Base-by-base conservation (phyloP, 2,797 vertebrate species). In the Microctenopoma steveboyesi region DNA sequence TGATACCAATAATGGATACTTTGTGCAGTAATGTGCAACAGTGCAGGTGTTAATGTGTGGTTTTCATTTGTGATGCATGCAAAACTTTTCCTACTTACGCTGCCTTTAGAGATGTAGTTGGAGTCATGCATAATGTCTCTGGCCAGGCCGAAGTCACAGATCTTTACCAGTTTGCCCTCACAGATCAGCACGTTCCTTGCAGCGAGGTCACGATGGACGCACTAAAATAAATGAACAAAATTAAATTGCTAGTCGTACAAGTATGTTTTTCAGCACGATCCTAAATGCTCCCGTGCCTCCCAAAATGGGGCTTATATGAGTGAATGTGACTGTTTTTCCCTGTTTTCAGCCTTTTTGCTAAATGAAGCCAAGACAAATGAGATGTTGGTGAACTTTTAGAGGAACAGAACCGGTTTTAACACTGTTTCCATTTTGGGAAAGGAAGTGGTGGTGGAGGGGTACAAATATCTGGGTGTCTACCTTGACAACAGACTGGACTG, bases 21-120 rank as follows among this genome's bases (percentile, higher is more conserved):
- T 14, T 42, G 12, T 42, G 33, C 33, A 35, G 33, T 35, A 8
- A 1, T 35, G 33, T 14, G 5, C 5, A 14, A 12, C 5, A 13
- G 48, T 27, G 4, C 14, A 22, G 16, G 7, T 33, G 2, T 1
- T 18, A 22, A 15, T 14, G 33, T 12, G 7, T 35, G 7, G 7
- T 35, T 35, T 35, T 35, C 33, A 35, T 35, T 35, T 1, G 1
- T 35, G 27, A 43, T 58, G 4, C 25, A 1, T 35, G 4, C 39
- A 30, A 1, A 25, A 5, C 12, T 35, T 47, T 35, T 40, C 7
- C 14, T 7, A 95, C 98, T 95, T 84, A 99, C 98, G 0, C 95
- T 99, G 94, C 98, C 98, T 93, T 99, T 99, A 69, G 98, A 99
- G 88, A 99, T 98, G 68, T 99, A 99, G 91, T 99, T 99, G 39